Percentiles rank a stretch among this genome's conserved stretches.
These are phyloP conservation scores for Apteryx mantelli DNA, from an alignment of 2,113 vertebrate species.

Conservation along the genomic window DNA sequence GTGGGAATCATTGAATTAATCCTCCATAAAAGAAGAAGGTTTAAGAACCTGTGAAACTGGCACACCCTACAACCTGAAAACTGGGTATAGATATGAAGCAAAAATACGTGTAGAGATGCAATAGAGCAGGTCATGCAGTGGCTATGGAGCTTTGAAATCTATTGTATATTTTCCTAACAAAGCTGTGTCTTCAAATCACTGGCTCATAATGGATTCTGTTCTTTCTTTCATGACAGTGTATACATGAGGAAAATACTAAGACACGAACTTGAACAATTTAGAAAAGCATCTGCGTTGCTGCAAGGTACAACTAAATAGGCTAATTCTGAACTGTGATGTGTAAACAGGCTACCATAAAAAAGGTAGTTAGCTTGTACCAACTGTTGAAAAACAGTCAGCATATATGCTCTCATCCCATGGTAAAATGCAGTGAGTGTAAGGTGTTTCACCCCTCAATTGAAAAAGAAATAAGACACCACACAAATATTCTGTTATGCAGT, in stretches of 20 bases:
- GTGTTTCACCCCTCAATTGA: background rate
- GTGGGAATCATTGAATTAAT: constrained; percentile 21
- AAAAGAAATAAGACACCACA: background rate
- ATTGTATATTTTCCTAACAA: background rate
- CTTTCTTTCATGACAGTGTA: background rate
- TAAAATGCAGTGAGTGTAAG: background rate
- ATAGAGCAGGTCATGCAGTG: background rate
- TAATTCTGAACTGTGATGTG: background rate
- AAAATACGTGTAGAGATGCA: background rate
- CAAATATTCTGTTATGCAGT: background rate
- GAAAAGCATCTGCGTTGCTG: background rate
- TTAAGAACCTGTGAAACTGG: constrained; percentile 8
- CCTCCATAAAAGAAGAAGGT: background rate
- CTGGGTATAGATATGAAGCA: background rate
- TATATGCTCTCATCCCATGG: accelerated
- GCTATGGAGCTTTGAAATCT: background rate
- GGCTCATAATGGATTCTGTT: background rate
- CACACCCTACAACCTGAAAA: background rate
- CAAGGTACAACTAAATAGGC: background rate
- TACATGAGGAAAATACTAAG: background rate
- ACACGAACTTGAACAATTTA: background rate
- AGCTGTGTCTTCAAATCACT: background rate
- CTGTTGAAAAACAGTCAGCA: background rate
- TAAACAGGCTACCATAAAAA: background rate
- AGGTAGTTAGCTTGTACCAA: background rate